Percentiles rank a stretch among this genome's conserved stretches.
Evolutionary conservation across 2,113 vertebrate species (phyloP).

Genomic region (Hydropotes inermis): DNA sequence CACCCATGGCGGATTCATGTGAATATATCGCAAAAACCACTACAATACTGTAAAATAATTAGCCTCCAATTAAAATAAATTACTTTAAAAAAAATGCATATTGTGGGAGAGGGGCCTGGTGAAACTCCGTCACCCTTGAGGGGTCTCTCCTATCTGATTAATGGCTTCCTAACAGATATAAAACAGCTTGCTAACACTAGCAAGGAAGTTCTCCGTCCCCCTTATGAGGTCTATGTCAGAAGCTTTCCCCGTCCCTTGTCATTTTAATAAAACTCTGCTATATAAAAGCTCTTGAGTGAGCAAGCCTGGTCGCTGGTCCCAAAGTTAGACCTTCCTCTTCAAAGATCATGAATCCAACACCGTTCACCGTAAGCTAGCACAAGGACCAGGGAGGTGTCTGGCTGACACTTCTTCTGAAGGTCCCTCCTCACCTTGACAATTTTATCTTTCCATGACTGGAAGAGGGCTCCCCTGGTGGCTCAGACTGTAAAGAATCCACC

Average conservation of each 20-base stretch:
- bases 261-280: neutral
- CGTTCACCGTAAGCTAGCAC: neutral
- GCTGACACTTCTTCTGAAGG: neutral
- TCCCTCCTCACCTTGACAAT: neutral
- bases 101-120: neutral
- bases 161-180: neutral
- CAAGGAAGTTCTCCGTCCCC: neutral
- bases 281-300: neutral
- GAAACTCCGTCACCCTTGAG: neutral
- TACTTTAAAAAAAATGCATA: neutral
- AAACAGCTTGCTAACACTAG: neutral
- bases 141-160: neutral
- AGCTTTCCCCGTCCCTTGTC: neutral
- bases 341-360: neutral
- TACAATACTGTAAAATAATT: neutral
- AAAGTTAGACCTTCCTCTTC: neutral
- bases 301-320: neutral
- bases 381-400: neutral
- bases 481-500: neutral
- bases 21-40: neutral
- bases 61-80: neutral
- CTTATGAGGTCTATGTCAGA: neutral
- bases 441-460: slow-evolving; percentile 19
- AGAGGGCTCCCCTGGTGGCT: neutral
- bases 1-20: neutral